Percentiles rank a stretch among this genome's conserved stretches.
Conservation (phyloP, 2,797 vertebrate genomes). For the Malacoraja senta region DNA sequence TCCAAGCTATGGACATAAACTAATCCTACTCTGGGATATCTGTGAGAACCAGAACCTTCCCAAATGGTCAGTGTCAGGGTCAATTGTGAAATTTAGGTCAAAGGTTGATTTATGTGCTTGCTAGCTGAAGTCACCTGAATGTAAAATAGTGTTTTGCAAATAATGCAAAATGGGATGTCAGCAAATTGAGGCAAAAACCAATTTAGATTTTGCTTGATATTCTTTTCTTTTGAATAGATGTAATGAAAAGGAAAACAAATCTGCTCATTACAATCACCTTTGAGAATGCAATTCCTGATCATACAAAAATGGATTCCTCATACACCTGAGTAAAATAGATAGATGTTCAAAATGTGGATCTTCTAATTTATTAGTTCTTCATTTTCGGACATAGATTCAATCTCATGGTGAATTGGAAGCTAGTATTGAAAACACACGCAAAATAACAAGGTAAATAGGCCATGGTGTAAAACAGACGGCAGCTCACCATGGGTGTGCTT, state of each 20-base stretch:
- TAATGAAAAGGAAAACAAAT: no score
- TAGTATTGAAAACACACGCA: neutral
- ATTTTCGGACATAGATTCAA: neutral
- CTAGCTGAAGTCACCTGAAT: neutral
- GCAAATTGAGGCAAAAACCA: neutral
- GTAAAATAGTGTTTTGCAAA: neutral
- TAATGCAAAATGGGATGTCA: neutral
- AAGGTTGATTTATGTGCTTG: neutral
- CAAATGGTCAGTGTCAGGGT: neutral
- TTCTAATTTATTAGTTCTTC: neutral
- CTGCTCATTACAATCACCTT: no score
- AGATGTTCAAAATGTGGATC: no score
- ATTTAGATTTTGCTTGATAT: neutral
- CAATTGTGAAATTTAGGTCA: neutral
- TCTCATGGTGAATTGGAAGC: neutral
- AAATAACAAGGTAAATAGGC: neutral
- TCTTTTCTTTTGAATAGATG: no score
- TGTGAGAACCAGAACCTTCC: neutral
- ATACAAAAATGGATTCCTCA: no score
- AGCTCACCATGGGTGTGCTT: neutral
- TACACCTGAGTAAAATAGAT: no score
- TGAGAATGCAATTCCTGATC: no score
- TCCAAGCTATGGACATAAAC: neutral
- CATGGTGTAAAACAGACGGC: neutral
- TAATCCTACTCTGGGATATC: neutral